Evolutionary conservation across 2,797 vertebrate species (phyloP).

Genomic region (Megalops cyprinoides): DNA sequence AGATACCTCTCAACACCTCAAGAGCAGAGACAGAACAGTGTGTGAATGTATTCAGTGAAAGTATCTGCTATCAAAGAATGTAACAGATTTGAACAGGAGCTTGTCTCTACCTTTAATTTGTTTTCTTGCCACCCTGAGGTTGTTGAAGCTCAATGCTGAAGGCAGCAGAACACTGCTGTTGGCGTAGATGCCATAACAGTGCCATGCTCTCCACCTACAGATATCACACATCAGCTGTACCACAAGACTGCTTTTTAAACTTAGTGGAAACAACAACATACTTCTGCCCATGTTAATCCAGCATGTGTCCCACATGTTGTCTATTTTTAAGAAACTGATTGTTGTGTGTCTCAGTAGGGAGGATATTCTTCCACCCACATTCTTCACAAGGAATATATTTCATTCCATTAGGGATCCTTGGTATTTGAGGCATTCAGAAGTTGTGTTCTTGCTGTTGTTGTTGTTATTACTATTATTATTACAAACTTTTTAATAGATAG

Average conservation of each 20-base stretch:
- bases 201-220: too few relatives aligned
- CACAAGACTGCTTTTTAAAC: too few relatives aligned
- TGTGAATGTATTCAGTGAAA: neutral
- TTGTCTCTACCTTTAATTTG: slow-evolving; percentile 29
- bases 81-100: slow-evolving; percentile 59
- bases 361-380: slow-evolving; percentile 50
- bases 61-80: neutral
- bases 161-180: slow-evolving; percentile 53
- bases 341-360: slow-evolving; percentile 53
- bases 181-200: too few relatives aligned
- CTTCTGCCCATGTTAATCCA: too few relatives aligned
- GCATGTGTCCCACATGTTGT: too few relatives aligned
- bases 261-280: too few relatives aligned
- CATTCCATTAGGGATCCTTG: slow-evolving; percentile 53
- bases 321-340: too few relatives aligned
- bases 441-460: too few relatives aligned
- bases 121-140: slow-evolving; percentile 34
- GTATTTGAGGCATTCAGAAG: slow-evolving; percentile 27
- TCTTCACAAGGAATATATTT: too few relatives aligned
- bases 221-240: too few relatives aligned
- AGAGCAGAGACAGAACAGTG: neutral
- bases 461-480: too few relatives aligned
- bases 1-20: neutral
- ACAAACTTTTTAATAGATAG: too few relatives aligned
- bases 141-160: neutral